phyloP scores from a whole-genome alignment of 2,113 vertebrate species.

The Anolis sagrei region DNA sequence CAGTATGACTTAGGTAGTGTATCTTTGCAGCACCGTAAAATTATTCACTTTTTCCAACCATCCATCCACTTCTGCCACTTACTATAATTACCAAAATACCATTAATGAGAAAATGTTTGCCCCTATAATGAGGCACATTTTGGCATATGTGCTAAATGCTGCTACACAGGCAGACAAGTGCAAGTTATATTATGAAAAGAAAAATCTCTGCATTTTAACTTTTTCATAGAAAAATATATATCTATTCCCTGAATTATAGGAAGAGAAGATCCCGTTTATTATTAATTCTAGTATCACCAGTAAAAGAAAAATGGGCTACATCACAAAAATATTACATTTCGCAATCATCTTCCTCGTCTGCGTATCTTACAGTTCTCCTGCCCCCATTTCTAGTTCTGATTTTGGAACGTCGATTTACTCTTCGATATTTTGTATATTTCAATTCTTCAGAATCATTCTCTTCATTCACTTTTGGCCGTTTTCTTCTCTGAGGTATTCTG shows the following conservation, averaged over 20 bases:
- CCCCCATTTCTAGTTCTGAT: constrained; percentile 70
- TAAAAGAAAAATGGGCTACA: constrained; percentile 48
- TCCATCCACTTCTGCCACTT: constrained; percentile 42
- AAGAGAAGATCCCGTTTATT: constrained; percentile 68
- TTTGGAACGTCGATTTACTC: constrained; percentile 60
- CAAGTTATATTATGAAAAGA: constrained; percentile 76
- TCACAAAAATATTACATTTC: constrained; percentile 63
- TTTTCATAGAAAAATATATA: constrained; percentile 85
- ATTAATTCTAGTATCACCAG: constrained; percentile 64
- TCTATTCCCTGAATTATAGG: constrained; percentile 83
- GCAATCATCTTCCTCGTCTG: constrained; percentile 49
- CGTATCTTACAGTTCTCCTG: constrained; percentile 59
- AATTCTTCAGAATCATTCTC: constrained; percentile 65
- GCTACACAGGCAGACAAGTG: constrained; percentile 74
- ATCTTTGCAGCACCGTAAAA: constrained; percentile 74
- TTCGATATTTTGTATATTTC: constrained; percentile 45
- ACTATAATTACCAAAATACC: constrained; percentile 74
- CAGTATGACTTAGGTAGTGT: constrained; percentile 69
- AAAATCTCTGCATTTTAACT: constrained; percentile 76
- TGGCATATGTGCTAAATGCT: constrained; percentile 80
- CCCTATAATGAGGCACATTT: constrained; percentile 78
- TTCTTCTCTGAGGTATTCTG: constrained; percentile 55
- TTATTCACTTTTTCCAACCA: constrained; percentile 65
- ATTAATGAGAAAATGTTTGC: constrained; percentile 72
- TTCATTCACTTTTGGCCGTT: constrained; percentile 49